Evolutionary conservation across 2,113 vertebrate genomes (phyloP).

Genomic region (Pseudopipra pipra): DNA sequence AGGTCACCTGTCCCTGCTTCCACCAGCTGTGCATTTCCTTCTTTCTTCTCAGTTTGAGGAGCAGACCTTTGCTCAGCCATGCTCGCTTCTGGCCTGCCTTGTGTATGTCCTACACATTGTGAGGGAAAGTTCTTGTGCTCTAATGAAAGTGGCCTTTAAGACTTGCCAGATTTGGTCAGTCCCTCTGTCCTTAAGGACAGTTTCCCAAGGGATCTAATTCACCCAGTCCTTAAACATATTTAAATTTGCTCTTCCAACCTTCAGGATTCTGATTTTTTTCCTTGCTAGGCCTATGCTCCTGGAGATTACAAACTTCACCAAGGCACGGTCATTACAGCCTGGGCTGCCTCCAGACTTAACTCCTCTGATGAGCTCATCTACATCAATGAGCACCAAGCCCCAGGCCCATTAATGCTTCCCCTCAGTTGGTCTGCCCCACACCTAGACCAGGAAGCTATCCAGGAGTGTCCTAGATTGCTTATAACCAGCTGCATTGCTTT

Average conservation of each 20-base stretch:
- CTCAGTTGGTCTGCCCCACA: background rate
- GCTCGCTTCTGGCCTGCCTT: too few species aligned
- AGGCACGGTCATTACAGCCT: background rate
- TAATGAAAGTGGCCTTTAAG: background rate
- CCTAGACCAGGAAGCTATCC: background rate
- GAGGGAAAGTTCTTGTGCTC: background rate
- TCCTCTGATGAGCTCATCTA: background rate
- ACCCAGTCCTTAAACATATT: background rate
- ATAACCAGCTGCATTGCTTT: background rate
- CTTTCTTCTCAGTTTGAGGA: background rate
- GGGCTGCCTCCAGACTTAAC: background rate
- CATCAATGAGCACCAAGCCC: background rate
- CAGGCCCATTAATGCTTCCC: background rate
- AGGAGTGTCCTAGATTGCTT: background rate
- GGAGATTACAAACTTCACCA: background rate
- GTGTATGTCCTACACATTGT: accelerated
- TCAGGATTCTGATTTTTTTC: background rate
- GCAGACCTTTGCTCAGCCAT: background rate
- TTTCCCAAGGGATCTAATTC: background rate
- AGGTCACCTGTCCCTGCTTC: background rate
- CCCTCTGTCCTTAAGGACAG: accelerated
- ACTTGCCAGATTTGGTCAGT: background rate
- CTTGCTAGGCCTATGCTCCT: background rate
- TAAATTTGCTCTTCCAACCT: background rate
- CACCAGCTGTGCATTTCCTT: background rate